Evolutionary conservation across 1,140 invertebrate genomes (phyloP).

Genomic region (Tribolium madens): DNA sequence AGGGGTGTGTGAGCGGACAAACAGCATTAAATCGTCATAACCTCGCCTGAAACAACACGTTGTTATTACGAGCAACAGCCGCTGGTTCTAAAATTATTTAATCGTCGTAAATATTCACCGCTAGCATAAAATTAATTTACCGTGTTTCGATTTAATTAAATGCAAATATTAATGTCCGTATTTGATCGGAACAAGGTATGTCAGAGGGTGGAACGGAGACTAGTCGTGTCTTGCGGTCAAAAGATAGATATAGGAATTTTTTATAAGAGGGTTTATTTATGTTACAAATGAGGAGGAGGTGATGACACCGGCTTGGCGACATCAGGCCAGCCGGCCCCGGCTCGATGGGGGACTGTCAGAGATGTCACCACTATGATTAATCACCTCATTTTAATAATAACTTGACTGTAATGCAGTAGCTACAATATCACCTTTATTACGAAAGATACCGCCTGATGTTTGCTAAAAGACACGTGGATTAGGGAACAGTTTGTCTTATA

Average conservation of each 20-base stretch:
- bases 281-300: slow-evolving; percentile 51
- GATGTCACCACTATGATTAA: slow-evolving; percentile 56
- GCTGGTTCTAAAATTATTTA: slow-evolving; percentile 46
- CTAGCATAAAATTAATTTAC: slow-evolving; percentile 47
- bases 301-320: slow-evolving; percentile 54
- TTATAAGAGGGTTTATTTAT: slow-evolving; percentile 44
- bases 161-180: slow-evolving; percentile 41
- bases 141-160: slow-evolving; percentile 44
- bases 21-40: slow-evolving; percentile 45
- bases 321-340: slow-evolving; percentile 48
- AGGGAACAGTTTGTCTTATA: slow-evolving; percentile 50
- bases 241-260: slow-evolving; percentile 44
- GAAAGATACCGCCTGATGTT: slow-evolving; percentile 49
- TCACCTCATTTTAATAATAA: slow-evolving; percentile 58
- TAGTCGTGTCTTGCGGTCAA: background rate
- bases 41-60: slow-evolving; percentile 37
- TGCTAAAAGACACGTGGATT: slow-evolving; percentile 52
- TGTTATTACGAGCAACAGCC: slow-evolving; percentile 39
- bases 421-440: slow-evolving; percentile 57
- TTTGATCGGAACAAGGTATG: slow-evolving; percentile 29
- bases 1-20: slow-evolving; percentile 36
- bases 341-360: slow-evolving; percentile 54
- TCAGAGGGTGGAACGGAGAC: slow-evolving; percentile 12
- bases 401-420: slow-evolving; percentile 55
- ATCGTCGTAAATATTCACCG: slow-evolving; percentile 45